Evolutionary conservation across 2,797 vertebrate genomes (phyloP).

Genomic region (Eulemur albifrons): DNA sequence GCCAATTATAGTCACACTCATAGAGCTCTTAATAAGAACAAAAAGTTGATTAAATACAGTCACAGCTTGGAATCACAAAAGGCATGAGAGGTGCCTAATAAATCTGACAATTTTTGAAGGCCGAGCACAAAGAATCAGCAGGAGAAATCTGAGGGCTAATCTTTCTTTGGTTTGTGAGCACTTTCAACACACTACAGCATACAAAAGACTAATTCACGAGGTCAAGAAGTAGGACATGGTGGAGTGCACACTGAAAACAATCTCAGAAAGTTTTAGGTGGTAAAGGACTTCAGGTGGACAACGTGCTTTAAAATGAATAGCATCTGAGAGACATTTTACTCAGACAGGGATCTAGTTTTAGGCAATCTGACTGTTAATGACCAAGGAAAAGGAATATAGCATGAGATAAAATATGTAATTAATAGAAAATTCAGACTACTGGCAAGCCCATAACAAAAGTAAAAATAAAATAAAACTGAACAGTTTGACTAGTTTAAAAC

Average conservation of each 20-base stretch:
- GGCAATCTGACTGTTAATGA: background rate
- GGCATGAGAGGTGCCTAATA: background rate
- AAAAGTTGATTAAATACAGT: conserved; percentile 58
- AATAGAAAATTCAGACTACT: background rate
- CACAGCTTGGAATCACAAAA: conserved; percentile 33
- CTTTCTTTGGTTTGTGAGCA: conserved; percentile 17
- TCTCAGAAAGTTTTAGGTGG: background rate
- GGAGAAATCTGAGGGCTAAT: conserved; percentile 35
- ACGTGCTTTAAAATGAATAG: background rate
- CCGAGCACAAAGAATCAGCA: conserved; percentile 25
- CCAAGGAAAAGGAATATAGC: background rate
- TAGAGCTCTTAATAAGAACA: conserved; percentile 13
- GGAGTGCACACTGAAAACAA: background rate
- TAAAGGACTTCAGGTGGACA: background rate
- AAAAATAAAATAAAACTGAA: background rate
- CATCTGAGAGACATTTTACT: background rate
- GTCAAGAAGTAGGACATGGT: background rate
- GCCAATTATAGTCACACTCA: background rate
- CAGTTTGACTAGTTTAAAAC: background rate
- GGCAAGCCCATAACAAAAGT: background rate
- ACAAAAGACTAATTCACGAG: conserved; percentile 46
- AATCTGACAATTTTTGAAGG: conserved; percentile 39
- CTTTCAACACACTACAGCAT: background rate
- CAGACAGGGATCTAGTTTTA: background rate
- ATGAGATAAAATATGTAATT: conserved; percentile 3